phyloP scores from a whole-genome alignment of 2,113 vertebrate genomes.

The Gnathonemus echidnorhynchus region DNA sequence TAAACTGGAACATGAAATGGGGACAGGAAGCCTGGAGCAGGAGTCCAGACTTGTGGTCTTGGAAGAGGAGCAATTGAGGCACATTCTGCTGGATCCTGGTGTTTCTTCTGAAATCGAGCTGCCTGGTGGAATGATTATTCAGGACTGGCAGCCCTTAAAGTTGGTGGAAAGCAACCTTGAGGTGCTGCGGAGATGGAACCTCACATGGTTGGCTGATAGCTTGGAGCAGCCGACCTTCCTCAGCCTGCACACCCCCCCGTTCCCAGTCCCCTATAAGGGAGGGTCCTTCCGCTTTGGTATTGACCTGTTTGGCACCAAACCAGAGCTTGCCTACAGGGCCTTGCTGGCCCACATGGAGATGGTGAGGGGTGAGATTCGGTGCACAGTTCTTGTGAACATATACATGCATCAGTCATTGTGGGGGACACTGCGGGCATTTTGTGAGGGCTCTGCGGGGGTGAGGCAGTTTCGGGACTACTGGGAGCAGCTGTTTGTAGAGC shows the following conservation, averaged over 20 bases:
- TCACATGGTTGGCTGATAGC: too few relatives aligned
- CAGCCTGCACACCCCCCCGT: slow-evolving; percentile 36
- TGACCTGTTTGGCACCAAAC: slow-evolving; percentile 35
- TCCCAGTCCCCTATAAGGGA: slow-evolving; percentile 33
- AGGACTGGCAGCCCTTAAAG: slow-evolving; percentile 38
- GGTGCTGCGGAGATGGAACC: slow-evolving; percentile 28
- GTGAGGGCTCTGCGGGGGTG: slow-evolving; percentile 14
- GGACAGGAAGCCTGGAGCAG: neutral
- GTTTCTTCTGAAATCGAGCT: slow-evolving; percentile 28
- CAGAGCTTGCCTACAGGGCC: slow-evolving; percentile 18
- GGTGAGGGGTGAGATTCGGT: slow-evolving; percentile 15
- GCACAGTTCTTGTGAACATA: slow-evolving; percentile 22
- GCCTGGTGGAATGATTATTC: slow-evolving; percentile 35
- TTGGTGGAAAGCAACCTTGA: slow-evolving; percentile 37
- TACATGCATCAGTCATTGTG: slow-evolving; percentile 28
- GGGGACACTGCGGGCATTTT: slow-evolving; percentile 21
- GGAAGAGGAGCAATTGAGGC: slow-evolving; percentile 23
- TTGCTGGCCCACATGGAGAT: slow-evolving; percentile 31
- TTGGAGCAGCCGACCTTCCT: slow-evolving; percentile 30
- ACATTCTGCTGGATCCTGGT: slow-evolving; percentile 32
- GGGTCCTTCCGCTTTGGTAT: slow-evolving; percentile 37
- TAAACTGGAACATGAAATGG: slow-evolving; percentile 24
- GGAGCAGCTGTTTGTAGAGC: slow-evolving; percentile 39
- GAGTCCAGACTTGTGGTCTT: slow-evolving; percentile 7
- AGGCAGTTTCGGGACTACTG: neutral